Evolutionary conservation across 2,113 vertebrate species (phyloP).

Genomic region (Pygoscelis antarcticus): DNA sequence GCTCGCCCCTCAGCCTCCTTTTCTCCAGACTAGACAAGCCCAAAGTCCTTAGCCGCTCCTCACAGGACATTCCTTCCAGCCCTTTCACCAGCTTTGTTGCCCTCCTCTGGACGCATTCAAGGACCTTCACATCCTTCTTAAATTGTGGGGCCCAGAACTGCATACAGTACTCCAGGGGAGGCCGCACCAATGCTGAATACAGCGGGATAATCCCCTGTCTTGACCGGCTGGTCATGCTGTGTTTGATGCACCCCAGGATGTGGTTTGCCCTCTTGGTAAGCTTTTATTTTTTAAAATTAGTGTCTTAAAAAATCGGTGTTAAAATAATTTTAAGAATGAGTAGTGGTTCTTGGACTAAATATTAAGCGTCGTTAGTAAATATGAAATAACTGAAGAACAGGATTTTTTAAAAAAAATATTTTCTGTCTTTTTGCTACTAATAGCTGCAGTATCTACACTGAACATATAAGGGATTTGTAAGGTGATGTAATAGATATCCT

Average conservation of each 20-base stretch:
- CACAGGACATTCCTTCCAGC: neutral
- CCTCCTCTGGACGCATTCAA: neutral
- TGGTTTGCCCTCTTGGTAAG: neutral
- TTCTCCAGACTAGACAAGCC: too few relatives aligned
- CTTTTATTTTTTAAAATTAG: neutral
- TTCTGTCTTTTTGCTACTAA: neutral
- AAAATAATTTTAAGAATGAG: neutral
- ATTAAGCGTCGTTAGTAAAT: neutral
- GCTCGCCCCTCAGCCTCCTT: too few relatives aligned
- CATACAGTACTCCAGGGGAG: too few relatives aligned
- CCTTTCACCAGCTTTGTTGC: neutral
- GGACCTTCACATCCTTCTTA: neutral
- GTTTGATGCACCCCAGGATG: neutral
- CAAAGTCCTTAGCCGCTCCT: too few relatives aligned
- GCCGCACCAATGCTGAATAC: neutral
- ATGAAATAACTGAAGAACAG: neutral
- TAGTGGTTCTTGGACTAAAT: neutral
- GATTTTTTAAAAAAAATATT: neutral
- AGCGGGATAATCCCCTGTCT: neutral
- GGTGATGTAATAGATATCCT: neutral
- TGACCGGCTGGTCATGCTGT: too few relatives aligned
- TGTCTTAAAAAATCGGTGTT: neutral
- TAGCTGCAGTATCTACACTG: neutral
- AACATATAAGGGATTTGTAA: neutral
- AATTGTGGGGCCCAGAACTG: neutral